Conservation (phyloP, 2,888 invertebrate species). For the Ophioninae sp. region DNA sequence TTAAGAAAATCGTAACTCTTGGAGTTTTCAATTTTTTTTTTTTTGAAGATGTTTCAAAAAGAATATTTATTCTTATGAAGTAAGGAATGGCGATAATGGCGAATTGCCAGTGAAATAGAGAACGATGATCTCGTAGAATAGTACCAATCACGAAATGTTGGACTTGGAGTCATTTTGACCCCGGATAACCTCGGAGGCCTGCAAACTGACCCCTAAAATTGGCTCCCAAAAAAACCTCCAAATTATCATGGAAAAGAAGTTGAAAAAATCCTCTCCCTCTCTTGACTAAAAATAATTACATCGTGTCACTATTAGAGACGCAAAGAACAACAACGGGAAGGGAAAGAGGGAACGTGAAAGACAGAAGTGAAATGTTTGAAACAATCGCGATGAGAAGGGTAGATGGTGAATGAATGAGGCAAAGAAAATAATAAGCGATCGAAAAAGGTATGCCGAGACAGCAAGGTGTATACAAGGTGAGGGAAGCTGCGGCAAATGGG, state of each 20-base stretch:
- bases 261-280: neutral
- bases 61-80: too few species aligned
- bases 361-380: slow-evolving; percentile 8
- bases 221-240: neutral
- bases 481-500: slow-evolving; percentile 57
- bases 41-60: too few species aligned
- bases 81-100: too few species aligned
- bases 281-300: neutral
- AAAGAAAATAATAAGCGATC: slow-evolving; percentile 46
- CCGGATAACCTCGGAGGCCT: neutral
- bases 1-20: too few species aligned
- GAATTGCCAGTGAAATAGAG: too few species aligned
- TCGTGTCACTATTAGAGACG: neutral
- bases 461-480: slow-evolving; percentile 40
- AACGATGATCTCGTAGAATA: too few species aligned
- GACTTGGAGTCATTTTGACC: too few species aligned
- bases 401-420: slow-evolving; percentile 42
- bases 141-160: too few species aligned
- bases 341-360: neutral
- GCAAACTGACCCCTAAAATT: neutral
- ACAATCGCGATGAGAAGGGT: slow-evolving; percentile 27
- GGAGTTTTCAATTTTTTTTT: too few species aligned
- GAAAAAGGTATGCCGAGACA: slow-evolving; percentile 39
- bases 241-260: neutral
- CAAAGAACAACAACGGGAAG: neutral